Evolutionary conservation across 2,113 vertebrate genomes (phyloP).

Genomic region (Mystacornis crossleyi): DNA sequence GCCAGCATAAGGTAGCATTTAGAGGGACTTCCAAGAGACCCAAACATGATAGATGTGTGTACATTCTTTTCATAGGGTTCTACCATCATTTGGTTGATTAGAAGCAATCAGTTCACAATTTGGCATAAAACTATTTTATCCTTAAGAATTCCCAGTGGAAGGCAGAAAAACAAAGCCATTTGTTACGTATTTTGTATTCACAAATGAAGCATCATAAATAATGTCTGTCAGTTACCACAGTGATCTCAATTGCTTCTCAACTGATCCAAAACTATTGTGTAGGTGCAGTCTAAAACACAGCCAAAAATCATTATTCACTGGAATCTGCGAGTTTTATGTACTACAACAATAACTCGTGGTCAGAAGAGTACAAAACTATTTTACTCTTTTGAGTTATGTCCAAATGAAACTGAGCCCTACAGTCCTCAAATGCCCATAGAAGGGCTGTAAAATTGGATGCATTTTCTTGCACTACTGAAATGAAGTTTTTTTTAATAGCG

Average conservation of each 20-base stretch:
- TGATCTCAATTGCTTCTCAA: background rate
- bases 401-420: background rate
- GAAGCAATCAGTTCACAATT: constrained; percentile 52
- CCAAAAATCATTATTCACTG: background rate
- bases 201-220: constrained; percentile 51
- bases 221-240: constrained; percentile 25
- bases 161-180: constrained; percentile 37
- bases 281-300: background rate
- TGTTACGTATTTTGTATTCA: background rate
- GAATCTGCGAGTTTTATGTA: background rate
- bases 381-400: background rate
- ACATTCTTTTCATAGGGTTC: background rate
- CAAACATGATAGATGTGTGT: constrained; percentile 5
- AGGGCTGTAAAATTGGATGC: background rate
- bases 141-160: background rate
- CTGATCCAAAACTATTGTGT: background rate
- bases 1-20: background rate
- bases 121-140: constrained; percentile 12
- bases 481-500: rapidly evolving
- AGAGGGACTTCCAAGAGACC: background rate
- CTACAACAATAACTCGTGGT: background rate
- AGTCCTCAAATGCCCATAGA: background rate
- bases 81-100: constrained; percentile 53
- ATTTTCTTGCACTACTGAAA: background rate
- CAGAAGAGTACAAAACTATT: background rate